Evolutionary conservation across 2,113 vertebrate genomes (phyloP).

Genomic region (Neofelis nebulosa): DNA sequence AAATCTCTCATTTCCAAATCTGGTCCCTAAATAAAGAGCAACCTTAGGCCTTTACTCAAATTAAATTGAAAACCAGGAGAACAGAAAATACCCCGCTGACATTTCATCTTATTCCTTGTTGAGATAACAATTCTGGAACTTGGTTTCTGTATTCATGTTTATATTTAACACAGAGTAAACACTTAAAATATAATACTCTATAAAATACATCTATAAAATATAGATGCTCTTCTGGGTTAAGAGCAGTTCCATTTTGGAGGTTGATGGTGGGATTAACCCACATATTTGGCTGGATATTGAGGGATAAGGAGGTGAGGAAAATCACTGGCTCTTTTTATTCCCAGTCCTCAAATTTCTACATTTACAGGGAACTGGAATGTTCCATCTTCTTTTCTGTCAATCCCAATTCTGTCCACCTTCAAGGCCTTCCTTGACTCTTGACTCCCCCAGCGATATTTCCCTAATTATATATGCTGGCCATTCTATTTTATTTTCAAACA

Average conservation of each 20-base stretch:
- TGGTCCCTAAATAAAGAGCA: neutral
- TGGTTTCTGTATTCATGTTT: neutral
- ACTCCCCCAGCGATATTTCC: neutral
- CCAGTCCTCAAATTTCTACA: neutral
- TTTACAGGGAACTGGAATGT: neutral
- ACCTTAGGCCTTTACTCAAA: neutral
- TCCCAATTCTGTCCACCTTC: neutral
- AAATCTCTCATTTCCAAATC: neutral
- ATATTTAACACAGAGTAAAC: neutral
- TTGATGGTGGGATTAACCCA: neutral
- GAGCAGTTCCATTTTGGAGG: neutral
- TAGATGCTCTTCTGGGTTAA: neutral
- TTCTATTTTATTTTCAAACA: neutral
- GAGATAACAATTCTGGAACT: neutral
- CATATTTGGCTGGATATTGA: neutral
- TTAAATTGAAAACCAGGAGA: neutral
- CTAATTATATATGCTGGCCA: neutral
- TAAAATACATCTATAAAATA: no score
- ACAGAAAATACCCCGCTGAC: neutral
- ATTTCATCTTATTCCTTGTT: neutral
- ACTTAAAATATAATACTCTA: neutral
- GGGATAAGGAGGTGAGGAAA: neutral
- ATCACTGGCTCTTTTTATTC: neutral
- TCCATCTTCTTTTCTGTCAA: neutral
- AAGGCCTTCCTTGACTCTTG: neutral